Percentiles rank a stretch among this genome's conserved stretches.
Conservation (phyloP, 2,888 invertebrate genomes). For the Drosophila nigritarsus region DNA sequence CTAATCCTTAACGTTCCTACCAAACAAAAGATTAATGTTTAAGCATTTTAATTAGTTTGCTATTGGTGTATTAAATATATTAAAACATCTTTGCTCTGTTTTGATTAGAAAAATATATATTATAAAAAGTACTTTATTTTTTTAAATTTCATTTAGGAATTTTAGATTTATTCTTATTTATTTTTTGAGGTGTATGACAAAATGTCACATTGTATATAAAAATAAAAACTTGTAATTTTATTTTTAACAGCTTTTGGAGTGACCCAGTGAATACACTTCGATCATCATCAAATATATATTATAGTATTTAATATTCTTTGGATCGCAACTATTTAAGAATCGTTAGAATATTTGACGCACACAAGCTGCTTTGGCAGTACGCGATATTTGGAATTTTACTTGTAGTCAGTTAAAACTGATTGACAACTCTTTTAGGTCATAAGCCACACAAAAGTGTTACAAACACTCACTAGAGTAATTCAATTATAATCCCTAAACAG, state of each 20-base stretch:
- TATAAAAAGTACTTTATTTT: conserved; percentile 32
- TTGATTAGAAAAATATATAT: conserved; percentile 56
- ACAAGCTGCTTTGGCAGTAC: conserved; percentile 54
- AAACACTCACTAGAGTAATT: conserved; percentile 6
- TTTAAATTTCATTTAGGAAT: conserved; percentile 13
- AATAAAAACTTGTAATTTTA: conserved; percentile 59
- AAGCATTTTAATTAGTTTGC: conserved; percentile 22
- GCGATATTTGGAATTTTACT: conserved; percentile 32
- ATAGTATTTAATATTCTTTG: conserved; percentile 51
- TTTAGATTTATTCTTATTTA: neutral
- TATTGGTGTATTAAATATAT: conserved; percentile 28
- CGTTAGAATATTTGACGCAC: conserved; percentile 39
- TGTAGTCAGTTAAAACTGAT: conserved; percentile 13
- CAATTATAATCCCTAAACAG: conserved; percentile 7
- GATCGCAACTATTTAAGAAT: conserved; percentile 49
- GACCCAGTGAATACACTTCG: conserved; percentile 57
- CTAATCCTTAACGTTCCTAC: conserved; percentile 7
- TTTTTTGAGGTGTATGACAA: conserved; percentile 43
- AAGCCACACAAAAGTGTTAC: conserved; percentile 13
- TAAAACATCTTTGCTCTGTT: conserved; percentile 29
- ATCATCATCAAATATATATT: conserved; percentile 23
- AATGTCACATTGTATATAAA: conserved; percentile 57
- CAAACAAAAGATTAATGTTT: conserved; percentile 12
- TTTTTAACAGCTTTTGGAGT: conserved; percentile 31
- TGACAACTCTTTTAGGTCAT: conserved; percentile 11